These are phyloP conservation scores for Hephaestus fuliginosus DNA, from an alignment of 2,797 vertebrate genomes.

Conservation along the genomic window DNA sequence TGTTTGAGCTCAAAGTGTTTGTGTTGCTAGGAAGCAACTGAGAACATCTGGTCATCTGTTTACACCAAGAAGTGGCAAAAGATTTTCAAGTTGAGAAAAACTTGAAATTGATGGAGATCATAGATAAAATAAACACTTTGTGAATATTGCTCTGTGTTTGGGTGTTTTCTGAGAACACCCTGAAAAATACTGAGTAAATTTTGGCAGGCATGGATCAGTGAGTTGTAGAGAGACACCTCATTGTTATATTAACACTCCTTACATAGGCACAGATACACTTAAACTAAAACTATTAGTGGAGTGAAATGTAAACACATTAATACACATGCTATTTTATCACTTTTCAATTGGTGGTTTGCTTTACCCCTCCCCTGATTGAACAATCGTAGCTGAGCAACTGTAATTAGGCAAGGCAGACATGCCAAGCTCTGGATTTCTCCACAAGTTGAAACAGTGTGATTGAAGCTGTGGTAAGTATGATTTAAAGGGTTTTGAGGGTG, in stretches of 20 bases:
- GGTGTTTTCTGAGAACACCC: not conserved
- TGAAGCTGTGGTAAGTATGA: constrained; percentile 1
- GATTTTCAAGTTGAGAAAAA: constrained; percentile 38
- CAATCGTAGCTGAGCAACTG: not conserved
- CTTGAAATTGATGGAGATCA: constrained; percentile 19
- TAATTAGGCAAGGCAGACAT: not conserved
- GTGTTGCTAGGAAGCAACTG: constrained; percentile 48
- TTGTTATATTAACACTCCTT: not conserved
- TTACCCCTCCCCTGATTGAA: not conserved
- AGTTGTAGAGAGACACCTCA: not conserved
- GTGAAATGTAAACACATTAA: constrained; percentile 1
- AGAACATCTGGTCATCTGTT: constrained; percentile 67
- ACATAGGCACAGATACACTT: not conserved
- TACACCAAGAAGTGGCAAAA: constrained; percentile 47
- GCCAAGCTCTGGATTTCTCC: constrained; percentile 16
- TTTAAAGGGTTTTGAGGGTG: constrained; percentile 8
- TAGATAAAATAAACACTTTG: constrained; percentile 17
- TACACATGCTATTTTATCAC: not conserved
- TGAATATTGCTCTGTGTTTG: constrained; percentile 1
- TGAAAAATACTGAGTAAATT: not conserved
- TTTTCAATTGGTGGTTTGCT: not conserved
- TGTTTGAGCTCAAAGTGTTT: constrained; percentile 53
- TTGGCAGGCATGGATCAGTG: not conserved
- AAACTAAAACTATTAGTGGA: not conserved
- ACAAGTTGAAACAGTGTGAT: constrained; percentile 31